phyloP scores from a whole-genome alignment of 2,797 vertebrate species.

The Tolypeutes matacus region DNA sequence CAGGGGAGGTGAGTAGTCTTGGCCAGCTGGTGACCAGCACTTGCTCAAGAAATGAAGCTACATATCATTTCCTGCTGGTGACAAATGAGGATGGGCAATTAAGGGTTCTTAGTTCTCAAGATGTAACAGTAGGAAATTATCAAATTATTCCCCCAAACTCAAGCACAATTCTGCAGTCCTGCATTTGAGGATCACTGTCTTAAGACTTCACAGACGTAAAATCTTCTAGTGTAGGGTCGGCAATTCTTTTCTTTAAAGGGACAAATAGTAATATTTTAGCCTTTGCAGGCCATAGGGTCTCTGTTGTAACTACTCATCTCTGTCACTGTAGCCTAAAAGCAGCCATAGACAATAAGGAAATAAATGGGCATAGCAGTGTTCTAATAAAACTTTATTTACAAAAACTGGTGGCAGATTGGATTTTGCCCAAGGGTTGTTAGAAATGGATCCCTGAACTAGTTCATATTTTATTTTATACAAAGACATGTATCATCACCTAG shows the following conservation, averaged over 20 bases:
- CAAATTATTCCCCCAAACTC: conserved; percentile 30
- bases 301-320: not conserved
- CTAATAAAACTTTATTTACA: not conserved
- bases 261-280: not conserved
- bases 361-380: not conserved
- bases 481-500: not conserved
- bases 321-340: not conserved
- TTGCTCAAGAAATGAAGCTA: not conserved
- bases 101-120: not conserved
- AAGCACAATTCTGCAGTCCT: not conserved
- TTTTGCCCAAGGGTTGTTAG: not conserved
- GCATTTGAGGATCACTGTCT: not conserved
- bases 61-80: not conserved
- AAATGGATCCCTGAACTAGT: not conserved
- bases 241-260: not conserved
- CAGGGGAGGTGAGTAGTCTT: not conserved
- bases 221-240: not conserved
- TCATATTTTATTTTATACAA: not conserved
- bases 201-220: not conserved
- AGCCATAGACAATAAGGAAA: not conserved
- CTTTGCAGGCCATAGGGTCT: not conserved
- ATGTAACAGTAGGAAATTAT: not conserved
- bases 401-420: not conserved
- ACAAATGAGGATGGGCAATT: not conserved
- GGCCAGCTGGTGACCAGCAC: not conserved